Base-by-base conservation (phyloP, 2,888 invertebrate genomes). In the Spodoptera littoralis region DNA sequence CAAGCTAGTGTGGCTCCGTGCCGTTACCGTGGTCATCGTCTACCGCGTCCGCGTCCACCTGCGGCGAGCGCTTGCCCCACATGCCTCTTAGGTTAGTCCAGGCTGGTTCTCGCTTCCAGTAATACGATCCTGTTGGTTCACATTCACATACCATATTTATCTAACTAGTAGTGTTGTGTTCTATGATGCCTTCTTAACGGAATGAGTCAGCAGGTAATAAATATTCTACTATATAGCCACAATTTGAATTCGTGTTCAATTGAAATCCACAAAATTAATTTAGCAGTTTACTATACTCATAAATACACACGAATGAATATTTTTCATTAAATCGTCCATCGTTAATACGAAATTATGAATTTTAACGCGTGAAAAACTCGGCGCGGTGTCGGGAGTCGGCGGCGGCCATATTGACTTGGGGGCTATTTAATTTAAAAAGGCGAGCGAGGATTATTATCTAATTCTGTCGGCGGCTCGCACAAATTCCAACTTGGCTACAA, bases 11-110 rank as follows among this genome's bases (percentile, higher is more conserved):
- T 67, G 70, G 47, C 27, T 57, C 59, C 46, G 57, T 47, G 70
- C 53, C 51, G 84, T 91, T 92, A 92, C 93, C 92, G 81, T 91
- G 88, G 53, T 90, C 89, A 44, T 86, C 88, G 67, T 83, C 85
- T 65, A 85, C 78, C 77, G 84, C 78, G 76, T 80, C 82, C 43
- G 77, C 79, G 50, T 72, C 79, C 71, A 59, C 67, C 65, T 89
- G 92, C 86, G 90, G 89, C 77, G 88, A 92, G 67, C 97, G 95
- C 88, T 97, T 97, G 81, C 97, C 97, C 97, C 97, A 97, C 90
- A 97, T 96, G 66, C 97, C 97, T 90, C 97, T 96, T 79, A 97
- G 93, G 88, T 97, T 97, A 86, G 96, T 97, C 97, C 97, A 97
- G 87, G 96, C 96, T 11, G 97, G 96, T 84, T 97, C 97, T 66